These are phyloP conservation scores for Palythoa grandiflora DNA, from an alignment of 92 coral and sea anemone species.

Conservation along the genomic window DNA sequence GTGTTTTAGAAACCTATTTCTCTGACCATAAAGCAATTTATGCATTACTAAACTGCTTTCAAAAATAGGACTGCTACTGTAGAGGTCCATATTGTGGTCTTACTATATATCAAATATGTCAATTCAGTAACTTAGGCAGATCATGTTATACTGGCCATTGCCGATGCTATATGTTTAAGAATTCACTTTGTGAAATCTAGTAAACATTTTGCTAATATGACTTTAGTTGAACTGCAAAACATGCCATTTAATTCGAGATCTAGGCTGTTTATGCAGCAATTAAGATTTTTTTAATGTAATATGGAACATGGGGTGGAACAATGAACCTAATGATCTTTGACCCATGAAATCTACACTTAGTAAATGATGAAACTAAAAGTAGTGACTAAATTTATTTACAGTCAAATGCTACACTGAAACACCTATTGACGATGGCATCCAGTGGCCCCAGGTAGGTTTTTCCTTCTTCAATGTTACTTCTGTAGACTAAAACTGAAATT, in stretches of 20 bases:
- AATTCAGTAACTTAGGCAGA: background rate
- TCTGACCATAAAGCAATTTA: no score
- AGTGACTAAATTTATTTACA: constrained; percentile 13
- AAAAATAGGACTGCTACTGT: background rate
- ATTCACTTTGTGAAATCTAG: background rate
- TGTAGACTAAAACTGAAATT: constrained; percentile 14
- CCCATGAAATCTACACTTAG: constrained; percentile 16
- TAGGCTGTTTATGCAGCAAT: constrained; percentile 6
- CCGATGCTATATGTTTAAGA: background rate
- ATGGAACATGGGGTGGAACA: background rate
- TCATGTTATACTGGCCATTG: background rate
- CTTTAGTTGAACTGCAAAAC: background rate
- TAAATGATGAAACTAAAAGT: constrained; percentile 14
- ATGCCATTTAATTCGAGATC: background rate
- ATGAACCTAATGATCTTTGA: constrained; percentile 13
- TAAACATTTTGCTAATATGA: background rate
- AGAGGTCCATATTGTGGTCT: background rate
- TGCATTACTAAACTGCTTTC: constrained; percentile 36
- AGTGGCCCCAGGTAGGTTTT: constrained; percentile 17
- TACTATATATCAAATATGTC: background rate
- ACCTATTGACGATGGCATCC: constrained; percentile 18
- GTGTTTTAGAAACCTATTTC: constrained; percentile 23
- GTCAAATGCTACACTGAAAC: constrained; percentile 12
- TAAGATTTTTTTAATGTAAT: constrained; percentile 1
- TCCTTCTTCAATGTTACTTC: constrained; percentile 13